phyloP scores from a whole-genome alignment of 2,113 vertebrate species.

The Halcyon senegalensis region DNA sequence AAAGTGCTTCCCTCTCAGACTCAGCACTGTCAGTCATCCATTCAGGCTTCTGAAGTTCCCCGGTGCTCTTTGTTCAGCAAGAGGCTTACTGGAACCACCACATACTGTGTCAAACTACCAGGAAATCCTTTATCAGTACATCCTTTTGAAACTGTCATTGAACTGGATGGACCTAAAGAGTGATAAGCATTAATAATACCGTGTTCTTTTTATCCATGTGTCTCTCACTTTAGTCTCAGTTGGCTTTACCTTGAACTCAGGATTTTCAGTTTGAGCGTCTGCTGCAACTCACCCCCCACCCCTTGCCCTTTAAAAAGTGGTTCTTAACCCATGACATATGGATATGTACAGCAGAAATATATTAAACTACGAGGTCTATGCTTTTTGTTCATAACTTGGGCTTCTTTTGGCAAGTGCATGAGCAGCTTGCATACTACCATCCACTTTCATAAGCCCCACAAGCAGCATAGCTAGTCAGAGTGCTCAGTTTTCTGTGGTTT shows the following conservation, averaged over 20 bases:
- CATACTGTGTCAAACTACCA: constrained; percentile 62
- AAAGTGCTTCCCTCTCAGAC: constrained; percentile 24
- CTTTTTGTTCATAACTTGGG: background rate
- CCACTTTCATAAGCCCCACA: background rate
- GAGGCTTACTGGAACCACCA: constrained; percentile 65
- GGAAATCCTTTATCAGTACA: constrained; percentile 72
- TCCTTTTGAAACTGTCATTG: constrained; percentile 75
- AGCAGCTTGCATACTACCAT: background rate
- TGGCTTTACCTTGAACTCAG: constrained; percentile 61
- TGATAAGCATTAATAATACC: constrained; percentile 73
- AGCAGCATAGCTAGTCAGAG: background rate
- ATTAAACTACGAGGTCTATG: background rate
- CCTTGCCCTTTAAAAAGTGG: constrained; percentile 30
- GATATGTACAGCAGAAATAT: background rate
- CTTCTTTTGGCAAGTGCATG: background rate
- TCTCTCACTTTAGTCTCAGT: constrained; percentile 38
- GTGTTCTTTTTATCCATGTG: constrained; percentile 60
- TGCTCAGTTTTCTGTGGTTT: background rate
- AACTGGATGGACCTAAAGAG: constrained; percentile 64
- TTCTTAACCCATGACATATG: constrained; percentile 24
- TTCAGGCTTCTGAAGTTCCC: constrained; percentile 61
- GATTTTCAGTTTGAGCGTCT: constrained; percentile 43
- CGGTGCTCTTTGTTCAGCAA: constrained; percentile 60
- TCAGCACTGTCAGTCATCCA: constrained; percentile 65
- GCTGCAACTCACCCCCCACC: background rate